phyloP scores from a whole-genome alignment of 2,797 vertebrate species.

The Chelon auratus region DNA sequence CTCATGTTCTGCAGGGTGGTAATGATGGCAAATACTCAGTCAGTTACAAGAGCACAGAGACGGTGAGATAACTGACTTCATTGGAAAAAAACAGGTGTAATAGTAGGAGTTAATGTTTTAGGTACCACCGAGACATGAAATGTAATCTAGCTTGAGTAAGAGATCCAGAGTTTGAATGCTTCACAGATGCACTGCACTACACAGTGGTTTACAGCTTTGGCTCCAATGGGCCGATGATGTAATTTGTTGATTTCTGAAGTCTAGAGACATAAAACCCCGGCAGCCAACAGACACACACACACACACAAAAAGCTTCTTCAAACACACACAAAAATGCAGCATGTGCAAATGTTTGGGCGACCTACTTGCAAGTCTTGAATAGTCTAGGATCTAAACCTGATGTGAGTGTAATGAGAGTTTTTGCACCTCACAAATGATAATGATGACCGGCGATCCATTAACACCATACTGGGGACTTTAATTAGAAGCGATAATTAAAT shows the following conservation, averaged over 20 bases:
- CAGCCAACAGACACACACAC: background rate
- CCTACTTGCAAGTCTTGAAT: background rate
- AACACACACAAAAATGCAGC: background rate
- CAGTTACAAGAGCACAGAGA: constrained; percentile 11
- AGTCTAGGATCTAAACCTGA: constrained; percentile 15
- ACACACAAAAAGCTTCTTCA: background rate
- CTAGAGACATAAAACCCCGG: background rate
- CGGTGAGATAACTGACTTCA: background rate
- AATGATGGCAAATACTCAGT: background rate
- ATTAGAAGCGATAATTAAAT: constrained; percentile 45
- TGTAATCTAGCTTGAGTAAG: background rate
- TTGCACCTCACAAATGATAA: constrained; percentile 14
- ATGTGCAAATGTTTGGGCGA: background rate
- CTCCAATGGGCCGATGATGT: background rate
- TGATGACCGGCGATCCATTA: constrained; percentile 35
- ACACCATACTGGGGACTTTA: constrained; percentile 8
- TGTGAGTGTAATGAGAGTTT: constrained; percentile 18
- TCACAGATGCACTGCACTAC: background rate
- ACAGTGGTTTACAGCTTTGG: background rate
- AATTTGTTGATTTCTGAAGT: background rate
- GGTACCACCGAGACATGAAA: background rate
- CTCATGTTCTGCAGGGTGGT: background rate
- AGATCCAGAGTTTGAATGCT: background rate
- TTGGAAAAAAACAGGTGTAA: no score
- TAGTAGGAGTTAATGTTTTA: background rate